Evolutionary conservation across 1,140 invertebrate species (phyloP), one percentile per base, ranked within the genome.

Genomic region (Hirudo medicinalis): DNA sequence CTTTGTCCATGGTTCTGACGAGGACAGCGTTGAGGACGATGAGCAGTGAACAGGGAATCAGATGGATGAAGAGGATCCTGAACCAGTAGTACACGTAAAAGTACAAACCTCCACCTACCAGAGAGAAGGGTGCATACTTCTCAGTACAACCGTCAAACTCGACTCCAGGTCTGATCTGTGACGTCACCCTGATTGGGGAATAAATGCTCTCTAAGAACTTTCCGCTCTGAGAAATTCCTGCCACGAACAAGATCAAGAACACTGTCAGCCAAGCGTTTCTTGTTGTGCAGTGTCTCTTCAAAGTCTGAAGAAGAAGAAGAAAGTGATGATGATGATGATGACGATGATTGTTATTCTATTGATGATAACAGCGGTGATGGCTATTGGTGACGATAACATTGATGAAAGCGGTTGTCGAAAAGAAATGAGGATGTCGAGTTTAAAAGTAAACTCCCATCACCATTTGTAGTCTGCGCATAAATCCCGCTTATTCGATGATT

Each of bases 21-120:
- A 97, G 85, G 13, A 95, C 83, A 0, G 90, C 86, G 81, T 96
- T 97, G 25, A 97, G 85, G 2, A 92, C 87, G 0, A 95, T 90
- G 15, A 97, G 85, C 8, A 89, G 87, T 3, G 90, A 86, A 82
- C 92, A 95, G 0, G 93, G 93, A 32, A 92, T 83, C 72, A 92
- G 82, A 79, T 96, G 90, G 20, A 96, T 91, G 81, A 91, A 94
- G 19, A 95, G 81, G 9, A 94, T 89, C 5, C 93, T 85, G 79
- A 94, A 94, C 76, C 87, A 86, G 79, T 78, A 93, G 81, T 92
- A 94, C 2, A 86, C 82, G 49, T 87, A 88, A 81, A 86, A 92
- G 80, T 92, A 94, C 0, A 88, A 79, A 77, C 90, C 85, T 54
- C 78, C 0, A 87, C 87, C 4, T 89, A 75, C 32, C 83, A 32